A percentile compares a stretch with the other conserved stretches of the same genome.
Conservation (phyloP, 2,797 vertebrate genomes). For the Periophthalmus magnuspinnatus region DNA sequence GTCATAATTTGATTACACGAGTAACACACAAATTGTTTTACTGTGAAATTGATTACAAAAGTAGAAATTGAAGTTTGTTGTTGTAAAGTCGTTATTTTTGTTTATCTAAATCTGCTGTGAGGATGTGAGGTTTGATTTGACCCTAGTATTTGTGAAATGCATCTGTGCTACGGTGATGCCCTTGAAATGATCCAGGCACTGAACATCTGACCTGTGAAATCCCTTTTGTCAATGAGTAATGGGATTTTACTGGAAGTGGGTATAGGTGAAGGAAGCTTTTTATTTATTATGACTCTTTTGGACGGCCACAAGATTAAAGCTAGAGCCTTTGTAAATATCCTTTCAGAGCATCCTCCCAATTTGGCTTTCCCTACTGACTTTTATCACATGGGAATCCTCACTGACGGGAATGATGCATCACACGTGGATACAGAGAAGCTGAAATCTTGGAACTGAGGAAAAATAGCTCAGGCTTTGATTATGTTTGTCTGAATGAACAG, state of each 20-base stretch:
- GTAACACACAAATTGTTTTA: no score
- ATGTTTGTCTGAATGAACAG: conserved; percentile 19
- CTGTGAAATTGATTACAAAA: no score
- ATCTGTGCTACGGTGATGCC: background rate
- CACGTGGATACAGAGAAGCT: conserved; percentile 36
- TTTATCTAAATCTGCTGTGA: no score
- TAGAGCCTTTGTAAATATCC: conserved; percentile 24
- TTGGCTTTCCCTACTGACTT: conserved; percentile 35
- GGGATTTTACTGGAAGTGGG: conserved; percentile 22
- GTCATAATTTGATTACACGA: no score
- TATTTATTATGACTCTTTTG: conserved; percentile 30
- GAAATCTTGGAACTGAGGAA: conserved; percentile 4
- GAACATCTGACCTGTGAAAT: conserved; percentile 13
- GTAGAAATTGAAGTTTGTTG: no score
- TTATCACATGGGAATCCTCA: conserved; percentile 45
- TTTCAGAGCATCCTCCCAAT: conserved; percentile 26
- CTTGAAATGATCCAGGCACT: conserved; percentile 25
- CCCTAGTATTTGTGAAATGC: background rate
- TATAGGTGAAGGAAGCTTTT: conserved; percentile 7
- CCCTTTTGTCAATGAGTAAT: conserved; percentile 30
- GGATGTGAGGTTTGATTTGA: background rate
- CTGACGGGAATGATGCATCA: conserved; percentile 64
- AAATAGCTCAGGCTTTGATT: conserved; percentile 17
- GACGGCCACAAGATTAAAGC: conserved; percentile 36
- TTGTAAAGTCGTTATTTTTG: no score